A percentile compares a stretch with the other conserved stretches of the same genome.
These are phyloP conservation scores for Cryptotis parvus DNA, from an alignment of 2,113 vertebrate species.

Conservation along the genomic window DNA sequence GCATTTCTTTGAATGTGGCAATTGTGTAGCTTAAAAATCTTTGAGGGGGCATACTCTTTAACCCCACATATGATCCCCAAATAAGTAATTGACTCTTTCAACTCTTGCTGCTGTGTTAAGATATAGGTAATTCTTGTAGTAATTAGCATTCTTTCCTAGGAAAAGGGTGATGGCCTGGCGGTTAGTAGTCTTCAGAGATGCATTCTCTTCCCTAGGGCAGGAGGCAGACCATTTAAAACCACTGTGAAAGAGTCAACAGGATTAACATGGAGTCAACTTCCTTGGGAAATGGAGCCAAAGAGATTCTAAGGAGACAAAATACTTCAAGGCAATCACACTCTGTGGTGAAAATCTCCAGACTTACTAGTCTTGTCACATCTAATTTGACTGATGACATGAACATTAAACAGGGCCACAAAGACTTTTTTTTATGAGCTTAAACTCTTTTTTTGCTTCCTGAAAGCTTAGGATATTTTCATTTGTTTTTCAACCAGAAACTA, in stretches of 20 bases:
- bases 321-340: slow-evolving; percentile 80
- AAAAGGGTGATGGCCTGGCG: slow-evolving; percentile 1
- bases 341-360: slow-evolving; percentile 86
- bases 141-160: slow-evolving; percentile 73
- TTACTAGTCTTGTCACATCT: slow-evolving; percentile 83
- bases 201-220: slow-evolving; percentile 41
- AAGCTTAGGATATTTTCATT: slow-evolving; percentile 69
- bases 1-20: neutral
- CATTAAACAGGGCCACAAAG: slow-evolving; percentile 78
- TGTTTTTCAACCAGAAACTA: slow-evolving; percentile 63
- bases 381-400: slow-evolving; percentile 86
- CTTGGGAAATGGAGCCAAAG: slow-evolving; percentile 74
- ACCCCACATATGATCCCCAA: neutral
- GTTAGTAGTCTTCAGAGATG: neutral
- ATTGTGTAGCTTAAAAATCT: slow-evolving; percentile 4
- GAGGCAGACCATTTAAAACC: slow-evolving; percentile 73
- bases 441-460: slow-evolving; percentile 77
- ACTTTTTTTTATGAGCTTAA: slow-evolving; percentile 76
- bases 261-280: slow-evolving; percentile 84
- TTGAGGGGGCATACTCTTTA: slow-evolving; percentile 53
- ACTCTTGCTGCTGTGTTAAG: slow-evolving; percentile 25
- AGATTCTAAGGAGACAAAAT: slow-evolving; percentile 84
- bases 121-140: slow-evolving; percentile 32
- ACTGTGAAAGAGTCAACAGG: slow-evolving; percentile 76
- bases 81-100: slow-evolving; percentile 61